Conservation (phyloP, 2,797 vertebrate genomes). For the Spondyliosoma cantharus region DNA sequence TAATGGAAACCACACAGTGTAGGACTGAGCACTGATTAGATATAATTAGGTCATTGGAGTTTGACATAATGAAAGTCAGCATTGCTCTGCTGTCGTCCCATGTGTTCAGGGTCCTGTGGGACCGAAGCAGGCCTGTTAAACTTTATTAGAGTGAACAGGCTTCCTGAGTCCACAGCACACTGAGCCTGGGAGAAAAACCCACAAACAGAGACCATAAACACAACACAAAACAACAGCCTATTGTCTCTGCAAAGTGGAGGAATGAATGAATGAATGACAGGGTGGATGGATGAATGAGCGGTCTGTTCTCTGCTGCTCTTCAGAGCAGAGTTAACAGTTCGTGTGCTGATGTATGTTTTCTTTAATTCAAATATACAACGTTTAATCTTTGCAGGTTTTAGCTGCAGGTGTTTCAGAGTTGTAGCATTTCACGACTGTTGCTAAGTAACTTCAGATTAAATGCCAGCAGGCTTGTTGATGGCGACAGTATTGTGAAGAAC, state of each 20-base stretch:
- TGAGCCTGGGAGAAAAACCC: conserved; percentile 65
- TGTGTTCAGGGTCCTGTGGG: conserved; percentile 63
- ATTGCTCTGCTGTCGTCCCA: conserved; percentile 56
- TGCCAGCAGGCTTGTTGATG: conserved; percentile 22
- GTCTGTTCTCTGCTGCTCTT: conserved; percentile 46
- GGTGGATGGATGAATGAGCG: conserved; percentile 42
- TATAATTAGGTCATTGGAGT: conserved; percentile 78
- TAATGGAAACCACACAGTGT: conserved; percentile 64
- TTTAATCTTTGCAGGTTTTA: conserved; percentile 9
- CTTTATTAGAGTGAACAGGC: conserved; percentile 76
- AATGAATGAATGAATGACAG: conserved; percentile 58
- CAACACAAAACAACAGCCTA: conserved; percentile 70
- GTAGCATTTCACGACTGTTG: conserved; percentile 30
- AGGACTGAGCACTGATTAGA: conserved; percentile 66
- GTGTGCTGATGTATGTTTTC: neutral
- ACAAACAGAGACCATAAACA: conserved; percentile 69
- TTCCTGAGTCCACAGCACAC: conserved; percentile 58
- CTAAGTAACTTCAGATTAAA: conserved; percentile 44
- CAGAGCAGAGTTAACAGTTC: conserved; percentile 14
- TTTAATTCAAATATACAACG: neutral
- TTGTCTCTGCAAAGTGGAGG: conserved; percentile 66
- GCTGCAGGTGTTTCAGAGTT: conserved; percentile 23
- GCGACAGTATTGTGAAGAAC: conserved; percentile 8
- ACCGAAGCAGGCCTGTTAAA: conserved; percentile 71
- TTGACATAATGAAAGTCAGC: conserved; percentile 77